These are phyloP conservation scores for Mythimna impura DNA, from an alignment of 2,888 invertebrate genomes.

Conservation along the genomic window DNA sequence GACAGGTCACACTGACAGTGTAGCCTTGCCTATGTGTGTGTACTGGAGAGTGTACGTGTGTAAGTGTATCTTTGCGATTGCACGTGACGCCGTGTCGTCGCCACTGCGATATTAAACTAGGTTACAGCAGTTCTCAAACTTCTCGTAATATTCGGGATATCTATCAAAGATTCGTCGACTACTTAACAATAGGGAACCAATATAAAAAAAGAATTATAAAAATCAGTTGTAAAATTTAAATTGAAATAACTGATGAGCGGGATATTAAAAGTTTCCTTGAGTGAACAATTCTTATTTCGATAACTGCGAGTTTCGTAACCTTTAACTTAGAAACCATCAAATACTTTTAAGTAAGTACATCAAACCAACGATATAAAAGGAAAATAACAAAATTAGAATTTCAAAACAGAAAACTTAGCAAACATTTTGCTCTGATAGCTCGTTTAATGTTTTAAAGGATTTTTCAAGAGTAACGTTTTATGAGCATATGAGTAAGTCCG, in stretches of 20 bases:
- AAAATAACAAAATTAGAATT: background rate
- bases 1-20: constrained; percentile 73
- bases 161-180: too few relatives aligned
- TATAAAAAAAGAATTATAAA: too few relatives aligned
- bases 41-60: constrained; percentile 67
- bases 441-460: too few relatives aligned
- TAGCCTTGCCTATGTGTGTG: constrained; percentile 44
- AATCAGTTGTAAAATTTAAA: too few relatives aligned
- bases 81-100: constrained; percentile 87
- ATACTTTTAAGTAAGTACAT: background rate
- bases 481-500: too few relatives aligned
- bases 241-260: too few relatives aligned
- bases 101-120: constrained; percentile 87
- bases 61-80: constrained; percentile 81
- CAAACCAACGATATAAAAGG: background rate
- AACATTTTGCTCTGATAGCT: too few relatives aligned
- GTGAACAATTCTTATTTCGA: too few relatives aligned
- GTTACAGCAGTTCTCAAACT: constrained; percentile 71
- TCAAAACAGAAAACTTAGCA: too few relatives aligned
- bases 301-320: too few relatives aligned
- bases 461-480: too few relatives aligned
- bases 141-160: background rate
- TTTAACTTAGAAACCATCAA: background rate
- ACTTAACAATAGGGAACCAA: too few relatives aligned
- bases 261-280: background rate